Evolutionary conservation across 2,888 invertebrate species (phyloP), one percentile per base, ranked within the genome.

Genomic region (Dasypogon diadema): DNA sequence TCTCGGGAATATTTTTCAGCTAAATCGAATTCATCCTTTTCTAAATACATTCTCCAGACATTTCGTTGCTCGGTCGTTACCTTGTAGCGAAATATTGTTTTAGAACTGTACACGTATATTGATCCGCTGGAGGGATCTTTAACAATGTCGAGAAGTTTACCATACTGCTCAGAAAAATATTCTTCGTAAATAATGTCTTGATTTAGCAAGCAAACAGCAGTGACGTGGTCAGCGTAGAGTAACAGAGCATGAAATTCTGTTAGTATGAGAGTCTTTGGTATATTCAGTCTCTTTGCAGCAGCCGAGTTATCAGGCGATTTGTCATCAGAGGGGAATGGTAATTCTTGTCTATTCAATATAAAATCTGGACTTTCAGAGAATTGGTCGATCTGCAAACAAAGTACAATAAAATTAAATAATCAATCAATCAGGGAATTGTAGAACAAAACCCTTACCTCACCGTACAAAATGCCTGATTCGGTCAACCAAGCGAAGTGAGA

Each of bases 181-280:
- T 98, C 97, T 85, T 96, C 94, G 84, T 93, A 94, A 16, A 97
- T 92, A 8, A 94, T 85, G 82, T 96, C 93, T 80, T 95, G 92
- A 86, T 95, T 96, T 8, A 98, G 87, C 2, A 95, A 86, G 75
- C 95, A 97, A 42, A 97, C 89, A 0, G 93, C 96, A 84, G 93
- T 93, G 1, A 97, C 91, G 78, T 92, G 91, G 84, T 96, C 94
- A 0, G 90, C 87, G 84, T 93, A 97, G 79, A 97, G 91, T 10
- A 97, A 87, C 1, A 98, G 85, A 0, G 93, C 92, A 85, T 98
- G 98, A 86, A 96, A 98, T 85, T 97, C 93, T 0, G 97, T 97
- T 70, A 97, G 87, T 1, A 94, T 91, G 82, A 97, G 92, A 0
- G 93, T 90, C 46, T 93, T 87, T 0, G 96, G 93, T 0, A 88